Conservation (phyloP, 2,113 vertebrate species). For the Trochalopteron elliotii region DNA sequence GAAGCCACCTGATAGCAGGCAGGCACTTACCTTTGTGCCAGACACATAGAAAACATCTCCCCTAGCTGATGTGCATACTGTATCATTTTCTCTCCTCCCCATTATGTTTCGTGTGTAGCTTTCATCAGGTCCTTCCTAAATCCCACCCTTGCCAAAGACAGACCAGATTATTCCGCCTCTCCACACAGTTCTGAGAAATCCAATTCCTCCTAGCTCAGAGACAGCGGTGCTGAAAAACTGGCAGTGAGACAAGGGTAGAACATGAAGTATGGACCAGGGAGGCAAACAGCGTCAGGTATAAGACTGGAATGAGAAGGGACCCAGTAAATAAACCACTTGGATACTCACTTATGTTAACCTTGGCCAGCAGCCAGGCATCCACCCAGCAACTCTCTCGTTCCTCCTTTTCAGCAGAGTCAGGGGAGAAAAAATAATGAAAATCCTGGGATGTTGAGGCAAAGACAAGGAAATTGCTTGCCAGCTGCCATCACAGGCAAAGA, state of each 20-base stretch:
- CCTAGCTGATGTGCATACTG: background rate
- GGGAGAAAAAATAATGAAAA: background rate
- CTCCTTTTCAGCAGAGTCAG: background rate
- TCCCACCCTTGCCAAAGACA: background rate
- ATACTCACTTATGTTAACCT: background rate
- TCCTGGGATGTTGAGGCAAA: background rate
- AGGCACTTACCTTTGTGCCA: background rate
- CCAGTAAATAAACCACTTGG: background rate
- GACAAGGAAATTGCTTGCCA: background rate
- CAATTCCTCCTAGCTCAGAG: background rate
- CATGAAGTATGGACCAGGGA: background rate
- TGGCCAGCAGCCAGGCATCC: background rate
- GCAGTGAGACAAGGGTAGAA: background rate
- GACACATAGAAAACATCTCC: background rate
- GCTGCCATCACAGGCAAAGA: background rate
- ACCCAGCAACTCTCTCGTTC: accelerated
- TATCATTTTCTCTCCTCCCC: background rate
- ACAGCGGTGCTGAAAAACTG: background rate
- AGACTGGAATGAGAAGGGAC: background rate
- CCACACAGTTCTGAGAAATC: background rate
- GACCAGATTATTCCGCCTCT: background rate
- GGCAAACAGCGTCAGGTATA: background rate
- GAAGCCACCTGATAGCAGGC: background rate
- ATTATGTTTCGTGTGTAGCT: background rate
- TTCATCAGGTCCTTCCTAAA: background rate